Evolutionary conservation across 2,888 invertebrate genomes (phyloP).

Genomic region (Sinodicranocentrus sp.): DNA sequence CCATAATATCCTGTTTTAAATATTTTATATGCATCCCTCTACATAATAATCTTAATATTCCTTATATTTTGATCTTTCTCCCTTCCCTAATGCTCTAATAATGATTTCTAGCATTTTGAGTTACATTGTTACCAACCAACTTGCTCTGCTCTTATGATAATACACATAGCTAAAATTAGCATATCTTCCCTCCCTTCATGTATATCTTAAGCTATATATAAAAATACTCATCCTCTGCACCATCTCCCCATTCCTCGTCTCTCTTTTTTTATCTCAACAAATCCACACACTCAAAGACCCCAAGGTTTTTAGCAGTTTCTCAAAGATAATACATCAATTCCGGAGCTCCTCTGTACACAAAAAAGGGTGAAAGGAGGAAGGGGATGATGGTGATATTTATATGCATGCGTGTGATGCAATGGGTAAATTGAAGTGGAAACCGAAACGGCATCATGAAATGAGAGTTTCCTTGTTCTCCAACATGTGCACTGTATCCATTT

Average conservation of each 20-base stretch:
- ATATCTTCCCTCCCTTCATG: conserved; percentile 8
- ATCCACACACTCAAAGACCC: too few relatives aligned
- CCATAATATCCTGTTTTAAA: too few relatives aligned
- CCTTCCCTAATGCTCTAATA: too few relatives aligned
- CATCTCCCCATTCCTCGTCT: background rate
- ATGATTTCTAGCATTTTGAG: too few relatives aligned
- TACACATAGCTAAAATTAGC: conserved; percentile 46
- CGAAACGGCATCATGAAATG: conserved; percentile 14
- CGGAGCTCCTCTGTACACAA: conserved; percentile 31
- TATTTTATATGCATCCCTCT: too few relatives aligned
- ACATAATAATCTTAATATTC: too few relatives aligned
- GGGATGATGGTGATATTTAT: conserved; percentile 30
- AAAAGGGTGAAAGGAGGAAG: conserved; percentile 26
- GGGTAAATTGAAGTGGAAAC: conserved; percentile 32
- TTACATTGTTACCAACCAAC: too few relatives aligned
- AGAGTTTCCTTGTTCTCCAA: background rate
- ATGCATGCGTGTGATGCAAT: conserved; percentile 25
- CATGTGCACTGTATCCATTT: too few relatives aligned
- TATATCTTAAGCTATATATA: background rate
- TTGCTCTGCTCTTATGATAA: too few relatives aligned
- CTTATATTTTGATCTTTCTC: too few relatives aligned
- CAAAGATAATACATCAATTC: conserved; percentile 40
- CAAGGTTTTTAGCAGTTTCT: conserved; percentile 18
- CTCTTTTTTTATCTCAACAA: background rate
- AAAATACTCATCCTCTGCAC: background rate